phyloP scores from a whole-genome alignment of 1,140 invertebrate species.

The Orius laevigatus region DNA sequence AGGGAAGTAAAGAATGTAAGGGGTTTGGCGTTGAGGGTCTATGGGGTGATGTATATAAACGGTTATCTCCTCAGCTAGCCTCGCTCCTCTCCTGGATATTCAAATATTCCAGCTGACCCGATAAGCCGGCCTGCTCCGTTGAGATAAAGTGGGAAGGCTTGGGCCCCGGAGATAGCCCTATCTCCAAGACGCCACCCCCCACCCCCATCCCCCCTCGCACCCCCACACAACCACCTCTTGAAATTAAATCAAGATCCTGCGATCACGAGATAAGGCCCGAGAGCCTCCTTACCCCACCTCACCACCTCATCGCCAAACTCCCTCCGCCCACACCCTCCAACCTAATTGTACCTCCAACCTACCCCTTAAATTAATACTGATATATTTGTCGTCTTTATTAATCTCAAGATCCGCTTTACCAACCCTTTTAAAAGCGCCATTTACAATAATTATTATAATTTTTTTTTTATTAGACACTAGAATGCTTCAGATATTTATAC shows the following conservation, averaged over 20 bases:
- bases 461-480: too few species aligned
- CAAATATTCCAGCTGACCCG: conserved; percentile 1
- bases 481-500: too few species aligned
- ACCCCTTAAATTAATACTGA: conserved; percentile 1
- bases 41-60: conserved; percentile 8
- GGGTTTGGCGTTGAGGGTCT: background rate
- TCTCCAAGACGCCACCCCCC: conserved; percentile 5
- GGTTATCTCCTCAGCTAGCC: conserved; percentile 5
- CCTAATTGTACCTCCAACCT: background rate
- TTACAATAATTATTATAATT: too few species aligned
- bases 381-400: conserved; percentile 6
- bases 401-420: background rate
- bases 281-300: background rate
- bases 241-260: conserved; percentile 18
- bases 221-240: conserved; percentile 1
- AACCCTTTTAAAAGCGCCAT: too few species aligned
- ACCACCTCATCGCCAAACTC: background rate
- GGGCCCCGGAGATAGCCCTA: conserved; percentile 9
- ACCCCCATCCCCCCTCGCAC: background rate
- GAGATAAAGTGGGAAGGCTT: conserved; percentile 7
- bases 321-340: background rate
- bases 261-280: conserved; percentile 10
- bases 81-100: conserved; percentile 2
- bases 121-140: conserved; percentile 8
- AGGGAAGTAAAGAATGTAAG: too few species aligned